These are phyloP conservation scores for Trichopoda pennipes DNA, from an alignment of 2,888 invertebrate genomes.

Conservation along the genomic window DNA sequence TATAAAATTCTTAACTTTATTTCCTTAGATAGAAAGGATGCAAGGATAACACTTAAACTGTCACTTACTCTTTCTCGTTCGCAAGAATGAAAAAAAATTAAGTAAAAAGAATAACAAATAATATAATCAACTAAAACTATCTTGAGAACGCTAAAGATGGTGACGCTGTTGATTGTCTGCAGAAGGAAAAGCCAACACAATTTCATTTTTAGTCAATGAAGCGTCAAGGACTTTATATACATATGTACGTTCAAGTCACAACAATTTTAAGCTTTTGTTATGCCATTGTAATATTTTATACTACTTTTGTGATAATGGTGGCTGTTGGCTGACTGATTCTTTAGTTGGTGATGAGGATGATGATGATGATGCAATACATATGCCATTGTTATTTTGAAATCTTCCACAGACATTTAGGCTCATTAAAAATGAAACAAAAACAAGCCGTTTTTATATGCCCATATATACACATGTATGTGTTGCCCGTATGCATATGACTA, in stretches of 20 bases:
- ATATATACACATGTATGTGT: not conserved
- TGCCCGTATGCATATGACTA: slow-evolving; percentile 27
- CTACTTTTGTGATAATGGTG: not conserved
- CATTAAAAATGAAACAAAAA: slow-evolving; percentile 50
- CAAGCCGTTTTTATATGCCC: slow-evolving; percentile 10
- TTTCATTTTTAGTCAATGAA: slow-evolving; percentile 71
- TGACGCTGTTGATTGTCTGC: slow-evolving; percentile 68
- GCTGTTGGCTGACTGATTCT: slow-evolving; percentile 9
- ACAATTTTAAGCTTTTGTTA: slow-evolving; percentile 34
- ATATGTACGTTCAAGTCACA: slow-evolving; percentile 53
- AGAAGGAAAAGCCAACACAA: slow-evolving; percentile 51
- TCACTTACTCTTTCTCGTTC: slow-evolving; percentile 8
- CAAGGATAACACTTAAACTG: slow-evolving; percentile 13
- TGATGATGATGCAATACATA: slow-evolving; percentile 61
- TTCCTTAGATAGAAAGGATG: slow-evolving; percentile 22
- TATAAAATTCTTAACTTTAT: slow-evolving; percentile 35
- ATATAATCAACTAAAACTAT: slow-evolving; percentile 39
- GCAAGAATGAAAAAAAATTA: not conserved
- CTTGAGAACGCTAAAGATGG: slow-evolving; percentile 51
- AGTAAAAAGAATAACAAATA: slow-evolving; percentile 26
- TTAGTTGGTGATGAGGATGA: slow-evolving; percentile 10
- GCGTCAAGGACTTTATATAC: slow-evolving; percentile 71
- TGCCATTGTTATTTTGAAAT: slow-evolving; percentile 56
- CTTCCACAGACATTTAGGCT: slow-evolving; percentile 66
- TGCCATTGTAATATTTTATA: slow-evolving; percentile 29